Evolutionary conservation across 2,797 vertebrate genomes (phyloP), one percentile per base, ranked within the genome.

Genomic region (Catamblyrhynchus diadema): DNA sequence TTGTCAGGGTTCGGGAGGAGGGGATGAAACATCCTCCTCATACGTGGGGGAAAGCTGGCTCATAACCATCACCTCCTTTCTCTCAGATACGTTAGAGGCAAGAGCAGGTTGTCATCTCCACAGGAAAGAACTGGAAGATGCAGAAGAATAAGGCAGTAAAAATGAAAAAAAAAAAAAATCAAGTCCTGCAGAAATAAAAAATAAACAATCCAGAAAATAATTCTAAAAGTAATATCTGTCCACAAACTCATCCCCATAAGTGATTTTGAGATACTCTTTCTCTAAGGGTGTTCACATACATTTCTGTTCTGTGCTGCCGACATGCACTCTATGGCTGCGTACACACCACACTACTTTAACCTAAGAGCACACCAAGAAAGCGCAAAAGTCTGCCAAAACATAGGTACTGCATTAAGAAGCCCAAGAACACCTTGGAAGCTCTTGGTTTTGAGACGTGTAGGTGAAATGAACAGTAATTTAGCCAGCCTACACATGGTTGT

Each of bases 401-500:
- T 1, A 37, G 4, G 13, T 39, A 56, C 27, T 59, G n/a, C 35
- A 51, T 64, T 77, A 85, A 80, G 81, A 82, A 91, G n/a, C 41
- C 86, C 41, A 62, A 79, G 17, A 86, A 65, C 53, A 93, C 84
- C 65, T 87, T 82, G 57, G 47, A 83, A 95, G 57, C 50, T 86
- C 50, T 78, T 75, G 62, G 59, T 51, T 96, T 94, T 83, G 51
- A 94, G 80, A 93, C 4, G 0, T 93, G 48, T 81, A 83, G 87
- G 87, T 96, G 87, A 95, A 97, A 94, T 60, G 92, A 88, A 93
- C 89, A 93, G 85, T 86, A 79, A 84, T 79, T 95, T 73, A 81
- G 60, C 30, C 89, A 90, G 75, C 92, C 91, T 88, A 90, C 91
- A 56, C 79, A 60, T 10, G 22, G 51, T 1, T 92, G 90, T 71